These are phyloP conservation scores for Grammomys surdaster DNA, from an alignment of 2,113 vertebrate species.

Conservation along the genomic window DNA sequence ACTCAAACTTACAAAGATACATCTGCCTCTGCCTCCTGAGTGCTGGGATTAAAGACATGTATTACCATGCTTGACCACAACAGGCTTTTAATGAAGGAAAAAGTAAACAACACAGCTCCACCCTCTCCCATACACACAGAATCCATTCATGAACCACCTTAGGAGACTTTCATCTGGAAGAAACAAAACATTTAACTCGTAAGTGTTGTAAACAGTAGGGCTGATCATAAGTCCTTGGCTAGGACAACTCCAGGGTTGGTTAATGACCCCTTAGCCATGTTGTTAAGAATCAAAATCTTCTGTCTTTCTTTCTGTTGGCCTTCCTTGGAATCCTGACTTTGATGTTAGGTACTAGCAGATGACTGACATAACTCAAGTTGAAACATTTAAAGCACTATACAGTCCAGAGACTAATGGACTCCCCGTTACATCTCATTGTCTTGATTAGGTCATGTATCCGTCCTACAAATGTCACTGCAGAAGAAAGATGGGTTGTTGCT, in stretches of 20 bases:
- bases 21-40: background rate
- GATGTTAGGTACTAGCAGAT: background rate
- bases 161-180: background rate
- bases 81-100: background rate
- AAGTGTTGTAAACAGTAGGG: slow-evolving; percentile 20
- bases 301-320: slow-evolving; percentile 22
- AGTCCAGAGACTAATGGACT: background rate
- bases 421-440: background rate
- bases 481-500: slow-evolving; percentile 22
- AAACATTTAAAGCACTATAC: background rate
- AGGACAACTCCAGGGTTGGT: background rate
- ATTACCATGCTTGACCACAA: background rate
- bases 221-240: slow-evolving; percentile 1
- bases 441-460: slow-evolving; percentile 9
- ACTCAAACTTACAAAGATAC: background rate
- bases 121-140: background rate
- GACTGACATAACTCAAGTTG: slow-evolving; percentile 6
- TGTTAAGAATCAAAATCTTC: background rate
- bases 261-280: slow-evolving; percentile 1
- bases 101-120: background rate
- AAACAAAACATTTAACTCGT: slow-evolving; percentile 19
- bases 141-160: slow-evolving; percentile 36
- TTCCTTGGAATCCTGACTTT: slow-evolving; percentile 38
- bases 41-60: background rate
- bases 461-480: background rate